phyloP scores from a whole-genome alignment of 2,888 invertebrate genomes.

The Drosophila pegasa region DNA sequence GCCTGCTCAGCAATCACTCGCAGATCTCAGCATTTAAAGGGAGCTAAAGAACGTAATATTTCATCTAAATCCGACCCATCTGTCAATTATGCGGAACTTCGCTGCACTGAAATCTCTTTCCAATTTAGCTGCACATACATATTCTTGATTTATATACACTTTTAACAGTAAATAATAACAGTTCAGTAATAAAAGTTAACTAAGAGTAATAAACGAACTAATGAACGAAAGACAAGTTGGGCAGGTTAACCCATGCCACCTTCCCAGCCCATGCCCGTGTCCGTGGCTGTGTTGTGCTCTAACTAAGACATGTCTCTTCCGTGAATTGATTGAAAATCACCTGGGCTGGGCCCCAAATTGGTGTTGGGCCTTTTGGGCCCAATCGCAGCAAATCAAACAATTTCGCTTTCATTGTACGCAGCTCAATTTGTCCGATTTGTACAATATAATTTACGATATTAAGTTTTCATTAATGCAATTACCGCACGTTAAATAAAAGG shows the following conservation, averaged over 20 bases:
- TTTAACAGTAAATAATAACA: background rate
- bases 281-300: background rate
- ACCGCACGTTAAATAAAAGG: slow-evolving; percentile 77
- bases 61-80: background rate
- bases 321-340: slow-evolving; percentile 54
- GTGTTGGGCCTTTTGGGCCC: slow-evolving; percentile 17
- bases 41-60: background rate
- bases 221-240: background rate
- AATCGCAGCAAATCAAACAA: slow-evolving; percentile 68
- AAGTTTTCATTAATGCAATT: slow-evolving; percentile 78
- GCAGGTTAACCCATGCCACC: background rate
- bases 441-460: slow-evolving; percentile 77
- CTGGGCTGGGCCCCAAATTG: slow-evolving; percentile 29
- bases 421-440: slow-evolving; percentile 78
- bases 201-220: background rate
- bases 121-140: background rate
- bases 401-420: slow-evolving; percentile 78
- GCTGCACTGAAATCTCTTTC: background rate
- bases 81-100: background rate
- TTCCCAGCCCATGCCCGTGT: too few relatives aligned
- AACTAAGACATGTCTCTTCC: slow-evolving; percentile 48
- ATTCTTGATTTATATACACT: background rate
- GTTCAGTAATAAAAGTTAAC: background rate
- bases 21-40: background rate
- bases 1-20: background rate